phyloP scores from a whole-genome alignment of 1,140 invertebrate genomes.

The Orussus abietinus region DNA sequence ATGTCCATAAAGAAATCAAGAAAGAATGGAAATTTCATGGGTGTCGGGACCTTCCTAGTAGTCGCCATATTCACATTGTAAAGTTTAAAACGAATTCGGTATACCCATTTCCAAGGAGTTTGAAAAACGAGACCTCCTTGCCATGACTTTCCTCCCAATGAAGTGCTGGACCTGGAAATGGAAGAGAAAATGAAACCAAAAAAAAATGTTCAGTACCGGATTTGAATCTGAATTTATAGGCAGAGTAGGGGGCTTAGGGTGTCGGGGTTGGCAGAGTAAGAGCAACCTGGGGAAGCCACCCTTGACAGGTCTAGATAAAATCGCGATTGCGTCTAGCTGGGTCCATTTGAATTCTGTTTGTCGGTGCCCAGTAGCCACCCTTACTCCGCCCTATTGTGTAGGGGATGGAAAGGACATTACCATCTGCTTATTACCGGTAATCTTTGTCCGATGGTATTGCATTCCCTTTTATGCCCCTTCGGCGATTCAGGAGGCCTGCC shows the following conservation, averaged over 20 bases:
- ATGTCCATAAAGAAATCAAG: too few species aligned
- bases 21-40: too few species aligned
- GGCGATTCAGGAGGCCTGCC: too few species aligned
- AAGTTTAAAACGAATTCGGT: too few species aligned
- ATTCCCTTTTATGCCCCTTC: too few species aligned
- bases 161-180: too few species aligned
- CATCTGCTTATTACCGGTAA: conserved; percentile 45
- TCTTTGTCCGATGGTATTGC: conserved; percentile 33
- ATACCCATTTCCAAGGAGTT: background rate
- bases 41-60: too few species aligned
- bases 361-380: conserved; percentile 20
- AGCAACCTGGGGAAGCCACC: conserved; percentile 39
- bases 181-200: too few species aligned
- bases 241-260: conserved; percentile 18
- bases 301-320: conserved; percentile 42
- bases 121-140: too few species aligned
- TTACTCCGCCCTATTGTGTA: conserved; percentile 26
- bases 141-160: too few species aligned
- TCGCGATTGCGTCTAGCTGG: conserved; percentile 28
- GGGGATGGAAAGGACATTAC: conserved; percentile 33
- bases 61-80: too few species aligned
- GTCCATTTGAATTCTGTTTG: conserved; percentile 41
- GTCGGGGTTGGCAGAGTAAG: conserved; percentile 32
- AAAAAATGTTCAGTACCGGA: conserved; percentile 1
- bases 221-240: conserved; percentile 1